Base-by-base conservation (phyloP, 1,140 invertebrate genomes). In the Zaprionus africanus region DNA sequence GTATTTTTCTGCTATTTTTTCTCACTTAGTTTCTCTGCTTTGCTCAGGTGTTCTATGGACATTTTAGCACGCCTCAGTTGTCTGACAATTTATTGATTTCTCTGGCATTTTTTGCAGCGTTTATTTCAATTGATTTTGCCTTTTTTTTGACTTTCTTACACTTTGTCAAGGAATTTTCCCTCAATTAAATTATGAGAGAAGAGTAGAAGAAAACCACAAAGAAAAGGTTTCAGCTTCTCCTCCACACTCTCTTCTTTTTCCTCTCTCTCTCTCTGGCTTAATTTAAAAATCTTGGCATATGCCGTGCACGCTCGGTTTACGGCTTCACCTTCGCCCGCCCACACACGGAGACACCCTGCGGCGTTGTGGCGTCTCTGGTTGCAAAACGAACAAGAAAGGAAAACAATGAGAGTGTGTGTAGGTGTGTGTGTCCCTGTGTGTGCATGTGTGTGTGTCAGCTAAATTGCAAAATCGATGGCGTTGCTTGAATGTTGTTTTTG, bases 391-490 rank as follows among this genome's bases (percentile, higher is more conserved):
- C 11, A 54, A 54, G 24, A 54, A 56, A 56, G n/a, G 22, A 56
- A 56, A 56, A 56, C 24, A 56, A 31, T 56, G n/a, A 1, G 38
- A 0, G 38, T 36, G 58, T 69, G 24, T 26, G 28, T 34, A 46
- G 51, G 51, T 63, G 75, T 66, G 62, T 19, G 46, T 63, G 36
- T 58, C 41, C 41, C n/a, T 34, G 36, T 59, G 57, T 69, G 22
- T 43, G 61, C 26, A 26, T 49, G 58, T 67, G 75, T 66, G 61
- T 36, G 51, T 9, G n/a, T 6, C 53, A 41, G 34, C 56, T 43
- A 72, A 83, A 74, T 71, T 57, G 58, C 34, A 87, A 87, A 88
- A 87, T 88, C 84, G 63, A 88, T 88, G 78, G 81, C 67, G 70
- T 36, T 56, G n/a, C 31, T 62, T 31, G 46, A 71, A 69, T 54